phyloP scores from a whole-genome alignment of 1,140 invertebrate genomes.

The Magallana angulata region DNA sequence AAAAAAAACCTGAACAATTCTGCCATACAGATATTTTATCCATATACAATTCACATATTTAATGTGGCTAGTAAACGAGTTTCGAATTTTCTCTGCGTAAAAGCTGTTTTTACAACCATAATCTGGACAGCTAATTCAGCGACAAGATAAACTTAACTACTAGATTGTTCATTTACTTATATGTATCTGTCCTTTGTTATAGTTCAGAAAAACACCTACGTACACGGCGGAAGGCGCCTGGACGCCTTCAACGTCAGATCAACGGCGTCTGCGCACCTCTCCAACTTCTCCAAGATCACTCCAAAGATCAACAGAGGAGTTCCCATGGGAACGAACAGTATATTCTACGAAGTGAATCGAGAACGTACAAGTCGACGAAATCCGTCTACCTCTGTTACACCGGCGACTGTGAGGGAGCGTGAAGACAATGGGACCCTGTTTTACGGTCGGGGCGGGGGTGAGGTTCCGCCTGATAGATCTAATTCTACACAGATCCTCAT shows the following conservation, averaged over 20 bases:
- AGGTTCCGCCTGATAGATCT: not conserved
- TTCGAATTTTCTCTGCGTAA: too few species aligned
- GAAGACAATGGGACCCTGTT: not conserved
- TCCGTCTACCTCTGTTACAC: not conserved
- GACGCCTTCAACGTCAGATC: not conserved
- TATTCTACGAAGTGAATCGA: not conserved
- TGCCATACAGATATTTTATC: too few species aligned
- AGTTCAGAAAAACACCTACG: not conserved
- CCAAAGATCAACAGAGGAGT: not conserved
- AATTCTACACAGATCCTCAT: not conserved
- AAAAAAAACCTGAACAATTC: too few species aligned
- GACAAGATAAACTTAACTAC: too few species aligned
- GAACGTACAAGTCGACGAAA: not conserved
- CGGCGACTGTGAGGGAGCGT: not conserved
- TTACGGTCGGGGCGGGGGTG: not conserved
- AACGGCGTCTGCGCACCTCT: not conserved
- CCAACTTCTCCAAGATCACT: not conserved
- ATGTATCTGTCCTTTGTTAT: not conserved
- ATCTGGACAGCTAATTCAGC: too few species aligned
- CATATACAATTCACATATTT: too few species aligned
- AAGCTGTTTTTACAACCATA: too few species aligned
- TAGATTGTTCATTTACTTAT: too few species aligned
- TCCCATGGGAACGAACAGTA: not conserved
- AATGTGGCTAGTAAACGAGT: too few species aligned
- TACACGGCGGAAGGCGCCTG: not conserved